A percentile compares a stretch with the other conserved stretches of the same genome.
phyloP scores from a whole-genome alignment of 2,888 invertebrate species.

The Atethmia centrago region DNA sequence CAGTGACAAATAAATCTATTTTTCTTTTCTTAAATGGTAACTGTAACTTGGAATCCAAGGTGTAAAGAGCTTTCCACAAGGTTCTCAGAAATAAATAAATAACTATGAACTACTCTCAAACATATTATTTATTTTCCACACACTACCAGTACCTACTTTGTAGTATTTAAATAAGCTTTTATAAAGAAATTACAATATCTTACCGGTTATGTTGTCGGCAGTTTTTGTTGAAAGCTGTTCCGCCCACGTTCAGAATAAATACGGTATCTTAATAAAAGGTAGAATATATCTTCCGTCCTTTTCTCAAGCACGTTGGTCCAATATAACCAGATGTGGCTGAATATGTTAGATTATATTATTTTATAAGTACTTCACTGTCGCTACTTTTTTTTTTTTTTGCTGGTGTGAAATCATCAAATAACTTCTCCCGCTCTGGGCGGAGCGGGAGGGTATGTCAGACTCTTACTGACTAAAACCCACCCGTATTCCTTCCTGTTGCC shows the following conservation, averaged over 20 bases:
- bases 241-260: conserved; percentile 35
- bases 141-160: conserved; percentile 19
- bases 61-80: not conserved
- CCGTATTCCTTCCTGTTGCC: too few relatives aligned
- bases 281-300: conserved; percentile 4
- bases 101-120: not conserved
- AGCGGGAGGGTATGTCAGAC: too few relatives aligned
- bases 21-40: too few relatives aligned
- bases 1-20: too few relatives aligned
- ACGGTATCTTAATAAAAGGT: conserved; percentile 31
- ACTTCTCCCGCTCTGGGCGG: too few relatives aligned
- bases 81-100: not conserved
- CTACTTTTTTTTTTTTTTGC: too few relatives aligned
- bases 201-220: conserved; percentile 4
- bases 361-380: too few relatives aligned
- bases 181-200: conserved; percentile 57
- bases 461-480: too few relatives aligned
- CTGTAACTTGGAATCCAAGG: too few relatives aligned
- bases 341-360: conserved; percentile 34
- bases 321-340: conserved; percentile 12
- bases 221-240: conserved; percentile 31
- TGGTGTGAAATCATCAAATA: too few relatives aligned
- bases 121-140: not conserved
- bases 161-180: conserved; percentile 53
- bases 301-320: not conserved